Conservation (phyloP, 1,140 invertebrate genomes). For the Panagrolaimus sp. region DNA sequence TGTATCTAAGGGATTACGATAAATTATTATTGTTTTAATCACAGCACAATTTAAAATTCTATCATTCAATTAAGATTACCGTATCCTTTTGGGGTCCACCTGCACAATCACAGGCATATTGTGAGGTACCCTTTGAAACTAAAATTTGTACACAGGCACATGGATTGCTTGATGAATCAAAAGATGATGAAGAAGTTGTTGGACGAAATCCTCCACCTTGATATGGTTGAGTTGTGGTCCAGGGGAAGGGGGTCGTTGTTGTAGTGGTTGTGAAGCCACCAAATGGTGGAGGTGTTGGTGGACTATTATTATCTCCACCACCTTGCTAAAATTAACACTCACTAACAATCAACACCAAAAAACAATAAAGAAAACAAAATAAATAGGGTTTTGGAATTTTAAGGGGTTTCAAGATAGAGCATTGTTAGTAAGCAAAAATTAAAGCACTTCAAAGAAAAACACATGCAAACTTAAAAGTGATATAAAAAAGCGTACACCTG, state of each 20-base stretch:
- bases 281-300: too few species aligned
- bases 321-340: too few species aligned
- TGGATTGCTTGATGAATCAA: neutral
- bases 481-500: neutral
- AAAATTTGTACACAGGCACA: slow-evolving; percentile 2
- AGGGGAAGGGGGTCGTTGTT: neutral
- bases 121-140: neutral
- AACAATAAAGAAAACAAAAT: too few species aligned
- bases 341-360: too few species aligned
- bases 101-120: neutral
- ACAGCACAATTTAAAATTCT: too few species aligned
- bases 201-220: neutral
- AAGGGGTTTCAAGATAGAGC: too few species aligned
- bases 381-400: too few species aligned
- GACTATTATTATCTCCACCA: too few species aligned
- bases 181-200: neutral
- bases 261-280: neutral
- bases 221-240: neutral
- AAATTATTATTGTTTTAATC: too few species aligned
- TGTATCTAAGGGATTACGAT: too few species aligned
- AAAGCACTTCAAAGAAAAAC: neutral
- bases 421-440: neutral
- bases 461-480: neutral
- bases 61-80: neutral
- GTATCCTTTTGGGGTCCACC: neutral